Conservation (phyloP, 2,888 invertebrate species). For the Eutolmus rufibarbis region DNA sequence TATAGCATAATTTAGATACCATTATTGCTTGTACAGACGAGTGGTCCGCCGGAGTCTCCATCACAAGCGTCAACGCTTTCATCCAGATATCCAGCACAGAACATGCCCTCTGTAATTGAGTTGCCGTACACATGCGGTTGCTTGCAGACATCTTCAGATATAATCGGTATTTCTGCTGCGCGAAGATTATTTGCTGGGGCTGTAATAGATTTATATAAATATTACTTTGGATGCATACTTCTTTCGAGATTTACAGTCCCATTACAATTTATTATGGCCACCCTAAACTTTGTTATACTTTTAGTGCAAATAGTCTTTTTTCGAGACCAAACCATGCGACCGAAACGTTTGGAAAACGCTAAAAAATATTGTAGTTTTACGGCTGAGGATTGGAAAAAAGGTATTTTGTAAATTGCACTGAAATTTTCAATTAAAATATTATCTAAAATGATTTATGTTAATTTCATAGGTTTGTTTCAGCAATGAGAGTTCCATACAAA, state of each 20-base stretch:
- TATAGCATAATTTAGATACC: conserved; percentile 58
- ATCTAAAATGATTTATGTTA: too few relatives aligned
- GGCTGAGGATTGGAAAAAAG: too few relatives aligned
- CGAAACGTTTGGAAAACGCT: too few relatives aligned
- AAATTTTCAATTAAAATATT: too few relatives aligned
- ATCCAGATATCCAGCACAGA: conserved; percentile 80
- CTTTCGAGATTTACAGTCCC: not conserved
- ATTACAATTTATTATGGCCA: too few relatives aligned
- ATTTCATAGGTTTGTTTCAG: too few relatives aligned
- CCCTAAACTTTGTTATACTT: too few relatives aligned
- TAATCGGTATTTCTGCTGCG: conserved; percentile 74
- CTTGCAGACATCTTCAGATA: conserved; percentile 70
- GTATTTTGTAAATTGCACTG: too few relatives aligned
- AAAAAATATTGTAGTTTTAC: too few relatives aligned
- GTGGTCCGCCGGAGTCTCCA: conserved; percentile 86
- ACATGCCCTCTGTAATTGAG: conserved; percentile 74
- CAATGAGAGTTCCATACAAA: too few relatives aligned
- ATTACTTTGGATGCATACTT: not conserved
- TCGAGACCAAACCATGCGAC: too few relatives aligned
- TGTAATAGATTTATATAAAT: conserved; percentile 53
- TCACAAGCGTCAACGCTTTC: conserved; percentile 82
- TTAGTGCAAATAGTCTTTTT: too few relatives aligned
- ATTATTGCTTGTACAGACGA: conserved; percentile 70
- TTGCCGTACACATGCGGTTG: conserved; percentile 73
- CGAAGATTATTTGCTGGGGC: conserved; percentile 72